These are phyloP conservation scores for Agrochola lychnidis DNA, from an alignment of 2,888 invertebrate species.

Conservation along the genomic window DNA sequence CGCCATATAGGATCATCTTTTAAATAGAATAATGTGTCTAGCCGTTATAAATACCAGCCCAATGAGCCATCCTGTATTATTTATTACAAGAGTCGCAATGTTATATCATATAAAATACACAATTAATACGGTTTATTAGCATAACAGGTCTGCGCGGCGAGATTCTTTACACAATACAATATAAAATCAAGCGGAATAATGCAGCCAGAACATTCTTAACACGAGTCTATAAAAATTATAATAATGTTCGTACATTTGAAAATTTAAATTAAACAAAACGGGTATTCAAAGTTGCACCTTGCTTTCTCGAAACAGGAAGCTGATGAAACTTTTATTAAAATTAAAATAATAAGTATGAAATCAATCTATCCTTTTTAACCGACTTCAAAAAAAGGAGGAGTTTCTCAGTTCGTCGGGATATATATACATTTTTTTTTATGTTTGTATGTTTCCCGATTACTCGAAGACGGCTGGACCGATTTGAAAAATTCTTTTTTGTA, in stretches of 20 bases:
- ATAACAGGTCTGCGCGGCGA: slow-evolving; percentile 37
- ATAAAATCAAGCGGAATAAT: slow-evolving; percentile 4
- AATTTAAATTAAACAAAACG: not conserved
- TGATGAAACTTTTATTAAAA: not conserved
- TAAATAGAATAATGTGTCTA: slow-evolving; percentile 18
- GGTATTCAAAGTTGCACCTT: not conserved
- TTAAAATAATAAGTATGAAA: not conserved
- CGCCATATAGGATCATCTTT: not conserved
- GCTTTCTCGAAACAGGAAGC: not conserved
- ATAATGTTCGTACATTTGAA: not conserved
- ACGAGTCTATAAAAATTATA: slow-evolving; percentile 6
- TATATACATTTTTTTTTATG: too few relatives aligned
- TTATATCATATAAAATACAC: slow-evolving; percentile 14
- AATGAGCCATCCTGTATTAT: slow-evolving; percentile 31
- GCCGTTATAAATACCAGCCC: slow-evolving; percentile 19
- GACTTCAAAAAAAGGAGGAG: too few relatives aligned
- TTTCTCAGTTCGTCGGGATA: too few relatives aligned
- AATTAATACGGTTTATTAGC: slow-evolving; percentile 39
- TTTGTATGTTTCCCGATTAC: too few relatives aligned
- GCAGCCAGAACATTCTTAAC: slow-evolving; percentile 11
- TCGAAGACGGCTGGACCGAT: too few relatives aligned
- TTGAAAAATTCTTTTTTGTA: too few relatives aligned
- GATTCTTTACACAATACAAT: slow-evolving; percentile 18
- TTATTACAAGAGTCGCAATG: slow-evolving; percentile 1
- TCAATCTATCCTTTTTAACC: not conserved